These are phyloP conservation scores for Cyrtorhinus lividipennis DNA, from an alignment of 1,140 invertebrate species.

Conservation along the genomic window DNA sequence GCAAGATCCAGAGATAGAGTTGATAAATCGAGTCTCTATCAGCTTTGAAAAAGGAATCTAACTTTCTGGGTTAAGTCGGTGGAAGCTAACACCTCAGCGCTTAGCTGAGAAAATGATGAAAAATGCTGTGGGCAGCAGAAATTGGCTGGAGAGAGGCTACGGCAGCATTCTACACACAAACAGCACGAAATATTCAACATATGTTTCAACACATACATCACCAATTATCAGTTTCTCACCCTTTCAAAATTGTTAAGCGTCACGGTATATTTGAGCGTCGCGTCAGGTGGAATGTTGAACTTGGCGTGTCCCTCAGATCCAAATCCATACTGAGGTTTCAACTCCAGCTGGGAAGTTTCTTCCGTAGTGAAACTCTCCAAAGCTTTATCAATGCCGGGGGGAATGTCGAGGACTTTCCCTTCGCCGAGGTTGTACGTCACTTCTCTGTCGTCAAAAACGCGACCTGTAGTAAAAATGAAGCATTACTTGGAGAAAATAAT, in stretches of 20 bases:
- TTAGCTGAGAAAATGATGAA: too few relatives aligned
- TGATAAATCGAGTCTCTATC: not conserved
- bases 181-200: too few relatives aligned
- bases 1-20: slow-evolving; percentile 16
- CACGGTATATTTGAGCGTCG: slow-evolving; percentile 66
- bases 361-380: slow-evolving; percentile 66
- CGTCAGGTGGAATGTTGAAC: slow-evolving; percentile 63
- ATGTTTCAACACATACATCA: not conserved
- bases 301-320: slow-evolving; percentile 51
- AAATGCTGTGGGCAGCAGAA: too few relatives aligned
- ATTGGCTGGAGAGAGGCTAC: too few relatives aligned
- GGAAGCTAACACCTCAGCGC: too few relatives aligned
- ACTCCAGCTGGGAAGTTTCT: slow-evolving; percentile 61
- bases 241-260: slow-evolving; percentile 73
- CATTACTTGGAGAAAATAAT: too few relatives aligned
- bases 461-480: slow-evolving; percentile 28
- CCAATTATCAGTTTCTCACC: slow-evolving; percentile 31
- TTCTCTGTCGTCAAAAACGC: slow-evolving; percentile 56
- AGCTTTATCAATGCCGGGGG: slow-evolving; percentile 72
- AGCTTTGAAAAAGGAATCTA: not conserved
- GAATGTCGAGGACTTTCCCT: slow-evolving; percentile 54
- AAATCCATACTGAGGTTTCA: slow-evolving; percentile 72
- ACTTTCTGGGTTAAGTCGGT: too few relatives aligned
- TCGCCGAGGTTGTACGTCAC: slow-evolving; percentile 78
- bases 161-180: too few relatives aligned